Base-by-base conservation (phyloP, 1,140 invertebrate genomes). In the Scaptodrosophila lebanonensis region DNA sequence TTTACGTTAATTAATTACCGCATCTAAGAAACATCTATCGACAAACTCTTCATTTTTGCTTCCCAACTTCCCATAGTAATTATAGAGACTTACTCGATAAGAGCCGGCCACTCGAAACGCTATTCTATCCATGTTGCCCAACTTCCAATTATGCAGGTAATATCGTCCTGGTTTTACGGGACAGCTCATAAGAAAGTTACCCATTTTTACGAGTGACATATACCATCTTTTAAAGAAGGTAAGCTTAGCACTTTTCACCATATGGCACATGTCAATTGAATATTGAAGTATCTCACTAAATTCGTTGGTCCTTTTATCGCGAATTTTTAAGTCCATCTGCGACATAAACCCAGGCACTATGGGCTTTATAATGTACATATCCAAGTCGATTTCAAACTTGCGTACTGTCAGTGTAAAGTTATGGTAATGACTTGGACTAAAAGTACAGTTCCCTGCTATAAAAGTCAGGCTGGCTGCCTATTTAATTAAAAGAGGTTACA, bases 141-240 rank as follows among this genome's bases (percentile, higher is more conserved):
- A 30, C 20, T 64, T 47, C n/a, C 63, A 73, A 15, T 75, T 29
- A 30, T 12, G 45, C 2, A 73, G 13, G 12, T 48, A 75, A 33
- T 73, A 73, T 4, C 27, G 20, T 12, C 30, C 30, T 0, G 49
- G 44, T 3, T 39, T 35, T 4, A 69, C 48, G 0, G 69, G 69
- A 13, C 69, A 73, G 2, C 51, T 29, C 1, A 9, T 30, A 5
- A 44, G 39, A 8, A 72, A 53, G 27, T 73, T 73, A 1, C 64
- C 58, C 5, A 54, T 5, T 6, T 25, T n/a, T 11, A 39, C 53
- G 5, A 73, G 43, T 4, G 38, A 33, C 0, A 48, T 33, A 6
- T 69, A 48, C 69, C 69, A 73, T 16, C 40, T 56, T 2, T 71
- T 83, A 1, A 84, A 65, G n/a, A 83, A 42, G 6, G 63, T 64